A percentile compares a stretch with the other conserved stretches of the same genome.
These are phyloP conservation scores for Hemaris fuciformis DNA, from an alignment of 2,888 invertebrate genomes.

Conservation along the genomic window DNA sequence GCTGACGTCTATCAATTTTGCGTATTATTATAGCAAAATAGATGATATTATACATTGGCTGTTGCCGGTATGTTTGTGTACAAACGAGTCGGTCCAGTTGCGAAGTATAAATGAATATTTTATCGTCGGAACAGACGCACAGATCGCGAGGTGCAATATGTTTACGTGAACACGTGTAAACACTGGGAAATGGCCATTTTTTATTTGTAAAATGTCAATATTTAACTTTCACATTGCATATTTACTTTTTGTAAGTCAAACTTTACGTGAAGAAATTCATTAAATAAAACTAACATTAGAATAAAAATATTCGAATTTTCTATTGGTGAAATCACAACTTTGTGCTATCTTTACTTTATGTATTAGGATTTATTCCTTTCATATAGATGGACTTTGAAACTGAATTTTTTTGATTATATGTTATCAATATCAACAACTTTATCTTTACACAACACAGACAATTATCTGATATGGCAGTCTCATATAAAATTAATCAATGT, in stretches of 20 bases:
- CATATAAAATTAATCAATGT: too few relatives aligned
- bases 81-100: background rate
- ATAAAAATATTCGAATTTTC: too few relatives aligned
- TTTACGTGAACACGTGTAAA: slow-evolving; percentile 1
- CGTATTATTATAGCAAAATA: background rate
- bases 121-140: background rate
- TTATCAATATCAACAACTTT: too few relatives aligned
- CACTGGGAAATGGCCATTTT: background rate
- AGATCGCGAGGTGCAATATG: background rate
- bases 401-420: too few relatives aligned
- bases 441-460: too few relatives aligned
- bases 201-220: slow-evolving; percentile 4
- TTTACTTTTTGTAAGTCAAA: background rate
- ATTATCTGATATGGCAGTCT: too few relatives aligned
- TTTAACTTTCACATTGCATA: background rate
- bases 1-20: background rate
- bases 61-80: background rate
- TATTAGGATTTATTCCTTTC: too few relatives aligned
- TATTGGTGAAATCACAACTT: too few relatives aligned
- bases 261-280: background rate
- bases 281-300: background rate
- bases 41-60: background rate
- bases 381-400: too few relatives aligned
- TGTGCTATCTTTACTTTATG: too few relatives aligned
- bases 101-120: slow-evolving; percentile 8